Evolutionary conservation across 1,140 invertebrate species (phyloP).

Genomic region (Cheumatopsyche charites): DNA sequence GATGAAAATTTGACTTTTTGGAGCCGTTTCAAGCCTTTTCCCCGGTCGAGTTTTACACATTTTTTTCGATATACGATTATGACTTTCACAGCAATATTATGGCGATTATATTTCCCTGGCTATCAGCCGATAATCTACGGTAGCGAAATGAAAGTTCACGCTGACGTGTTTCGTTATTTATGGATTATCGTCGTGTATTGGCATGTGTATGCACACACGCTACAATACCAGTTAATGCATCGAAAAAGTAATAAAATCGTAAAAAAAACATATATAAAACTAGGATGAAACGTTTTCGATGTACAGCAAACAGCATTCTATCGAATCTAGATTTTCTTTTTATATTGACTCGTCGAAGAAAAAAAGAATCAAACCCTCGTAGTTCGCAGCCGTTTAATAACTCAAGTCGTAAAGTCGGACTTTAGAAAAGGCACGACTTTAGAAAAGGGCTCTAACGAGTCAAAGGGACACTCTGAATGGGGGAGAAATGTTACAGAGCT

Average conservation of each 20-base stretch:
- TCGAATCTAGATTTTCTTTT: too few species aligned
- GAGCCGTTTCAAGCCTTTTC: too few species aligned
- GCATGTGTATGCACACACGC: slow-evolving; percentile 4
- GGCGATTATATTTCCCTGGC: slow-evolving; percentile 17
- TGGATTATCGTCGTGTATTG: slow-evolving; percentile 20
- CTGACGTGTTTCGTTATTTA: slow-evolving; percentile 22
- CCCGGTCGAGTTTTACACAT: too few species aligned
- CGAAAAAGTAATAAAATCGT: too few species aligned
- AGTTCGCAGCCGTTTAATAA: too few species aligned
- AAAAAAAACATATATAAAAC: too few species aligned
- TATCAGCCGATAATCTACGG: slow-evolving; percentile 20
- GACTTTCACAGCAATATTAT: slow-evolving; percentile 18
- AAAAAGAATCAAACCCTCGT: too few species aligned
- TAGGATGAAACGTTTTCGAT: too few species aligned
- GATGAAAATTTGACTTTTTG: too few species aligned
- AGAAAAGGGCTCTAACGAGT: slow-evolving; percentile 1
- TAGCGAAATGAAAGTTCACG: slow-evolving; percentile 18
- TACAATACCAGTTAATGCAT: not conserved
- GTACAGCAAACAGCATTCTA: too few species aligned
- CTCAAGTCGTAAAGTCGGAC: not conserved
- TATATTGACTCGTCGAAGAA: too few species aligned
- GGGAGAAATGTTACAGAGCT: not conserved
- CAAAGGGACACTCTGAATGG: slow-evolving; percentile 10
- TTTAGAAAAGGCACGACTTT: slow-evolving; percentile 12
- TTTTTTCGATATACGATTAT: slow-evolving; percentile 4